Conservation (phyloP, 2,888 invertebrate species). For the Chymomyza amoena region DNA sequence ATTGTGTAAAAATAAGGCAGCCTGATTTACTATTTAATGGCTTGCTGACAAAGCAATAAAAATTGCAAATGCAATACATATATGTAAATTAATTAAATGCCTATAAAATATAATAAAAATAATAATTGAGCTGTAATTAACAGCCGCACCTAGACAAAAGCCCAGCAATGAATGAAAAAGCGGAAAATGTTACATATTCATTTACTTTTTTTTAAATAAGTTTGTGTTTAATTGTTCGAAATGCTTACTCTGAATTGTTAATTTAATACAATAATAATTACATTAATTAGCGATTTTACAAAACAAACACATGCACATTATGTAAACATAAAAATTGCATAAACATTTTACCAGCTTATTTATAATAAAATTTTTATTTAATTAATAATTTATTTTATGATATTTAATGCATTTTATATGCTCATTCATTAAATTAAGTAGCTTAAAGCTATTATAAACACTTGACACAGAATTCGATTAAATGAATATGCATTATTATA, state of each 20-base stretch:
- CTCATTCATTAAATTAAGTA: slow-evolving; percentile 28
- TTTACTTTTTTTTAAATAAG: slow-evolving; percentile 9
- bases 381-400: slow-evolving; percentile 55
- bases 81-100: slow-evolving; percentile 7
- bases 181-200: background rate
- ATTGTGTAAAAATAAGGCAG: slow-evolving; percentile 18
- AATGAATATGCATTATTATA: background rate
- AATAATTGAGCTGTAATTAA: slow-evolving; percentile 37
- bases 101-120: background rate
- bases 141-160: background rate
- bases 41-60: background rate
- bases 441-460: slow-evolving; percentile 15
- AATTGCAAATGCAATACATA: background rate
- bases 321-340: background rate
- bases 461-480: background rate
- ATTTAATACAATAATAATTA: slow-evolving; percentile 62
- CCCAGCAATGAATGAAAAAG: background rate
- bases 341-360: background rate
- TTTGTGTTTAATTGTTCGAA: slow-evolving; percentile 56
- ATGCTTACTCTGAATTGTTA: slow-evolving; percentile 51
- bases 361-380: slow-evolving; percentile 13
- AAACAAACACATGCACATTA: slow-evolving; percentile 9
- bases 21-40: slow-evolving; percentile 1
- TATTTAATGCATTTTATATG: slow-evolving; percentile 56
- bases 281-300: slow-evolving; percentile 61